These are phyloP conservation scores for Trichosurus vulpecula DNA, from an alignment of 2,797 vertebrate genomes.

Conservation along the genomic window DNA sequence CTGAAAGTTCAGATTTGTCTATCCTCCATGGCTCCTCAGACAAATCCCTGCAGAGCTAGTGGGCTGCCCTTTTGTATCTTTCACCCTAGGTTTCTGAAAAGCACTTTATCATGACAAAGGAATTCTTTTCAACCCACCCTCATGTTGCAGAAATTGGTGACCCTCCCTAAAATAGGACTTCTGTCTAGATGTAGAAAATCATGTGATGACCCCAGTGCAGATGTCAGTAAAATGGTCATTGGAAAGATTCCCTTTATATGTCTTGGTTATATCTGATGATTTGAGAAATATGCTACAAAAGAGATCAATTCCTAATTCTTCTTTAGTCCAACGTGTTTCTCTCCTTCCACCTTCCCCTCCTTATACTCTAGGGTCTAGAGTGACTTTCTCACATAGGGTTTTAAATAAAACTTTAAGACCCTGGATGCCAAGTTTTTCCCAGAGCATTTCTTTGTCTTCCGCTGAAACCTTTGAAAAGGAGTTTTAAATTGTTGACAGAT, in stretches of 20 bases:
- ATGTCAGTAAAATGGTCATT: background rate
- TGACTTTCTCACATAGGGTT: constrained; percentile 45
- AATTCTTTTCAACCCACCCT: background rate
- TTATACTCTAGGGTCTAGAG: constrained; percentile 35
- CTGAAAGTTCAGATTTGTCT: background rate
- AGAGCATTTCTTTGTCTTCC: constrained; percentile 21
- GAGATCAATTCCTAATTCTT: background rate
- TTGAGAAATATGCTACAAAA: background rate
- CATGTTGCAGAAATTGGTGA: background rate
- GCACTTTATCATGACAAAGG: background rate
- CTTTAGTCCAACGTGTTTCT: background rate
- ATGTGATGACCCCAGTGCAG: background rate
- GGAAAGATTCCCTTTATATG: background rate
- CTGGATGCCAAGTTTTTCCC: background rate
- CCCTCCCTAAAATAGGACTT: background rate
- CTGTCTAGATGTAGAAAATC: background rate
- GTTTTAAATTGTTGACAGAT: constrained; percentile 53
- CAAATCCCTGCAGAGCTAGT: background rate
- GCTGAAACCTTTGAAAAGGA: constrained; percentile 56
- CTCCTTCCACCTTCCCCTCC: background rate
- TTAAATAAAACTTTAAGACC: constrained; percentile 47
- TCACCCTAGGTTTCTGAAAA: background rate
- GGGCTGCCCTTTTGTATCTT: background rate
- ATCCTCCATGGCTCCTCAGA: background rate
- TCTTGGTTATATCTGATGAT: background rate